Percentiles rank a stretch among this genome's conserved stretches.
Conservation (phyloP, 2,888 invertebrate species). For the Timema podura region DNA sequence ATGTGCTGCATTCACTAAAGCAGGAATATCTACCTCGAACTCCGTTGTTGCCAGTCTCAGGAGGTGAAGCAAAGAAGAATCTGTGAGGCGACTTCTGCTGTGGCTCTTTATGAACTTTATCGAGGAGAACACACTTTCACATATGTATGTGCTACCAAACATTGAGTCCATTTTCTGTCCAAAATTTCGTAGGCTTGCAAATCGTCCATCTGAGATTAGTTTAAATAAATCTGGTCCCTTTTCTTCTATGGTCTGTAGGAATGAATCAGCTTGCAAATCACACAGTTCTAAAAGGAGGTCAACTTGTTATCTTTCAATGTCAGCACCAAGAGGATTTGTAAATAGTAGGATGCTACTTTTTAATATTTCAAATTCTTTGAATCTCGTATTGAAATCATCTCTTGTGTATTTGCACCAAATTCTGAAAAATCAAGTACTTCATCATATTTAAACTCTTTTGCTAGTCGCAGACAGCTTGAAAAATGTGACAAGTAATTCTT, state of each 20-base stretch:
- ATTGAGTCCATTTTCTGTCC: constrained; percentile 24
- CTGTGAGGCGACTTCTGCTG: constrained; percentile 11
- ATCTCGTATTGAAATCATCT: neutral
- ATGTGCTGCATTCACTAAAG: neutral
- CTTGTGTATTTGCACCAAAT: neutral
- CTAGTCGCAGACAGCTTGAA: neutral
- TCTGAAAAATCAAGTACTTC: neutral
- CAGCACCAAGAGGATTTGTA: neutral
- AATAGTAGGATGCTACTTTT: neutral
- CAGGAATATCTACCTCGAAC: neutral
- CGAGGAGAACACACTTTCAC: constrained; percentile 25
- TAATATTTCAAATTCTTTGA: neutral
- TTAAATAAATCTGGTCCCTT: neutral
- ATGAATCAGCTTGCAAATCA: constrained; percentile 3
- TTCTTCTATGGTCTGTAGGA: neutral
- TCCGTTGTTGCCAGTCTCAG: neutral
- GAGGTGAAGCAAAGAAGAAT: neutral
- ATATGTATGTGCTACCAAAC: constrained; percentile 29
- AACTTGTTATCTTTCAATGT: neutral
- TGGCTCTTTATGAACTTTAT: constrained; percentile 24
- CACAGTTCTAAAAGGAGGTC: neutral
- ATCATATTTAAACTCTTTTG: neutral
- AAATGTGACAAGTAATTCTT: neutral
- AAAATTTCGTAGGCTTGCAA: constrained; percentile 8
- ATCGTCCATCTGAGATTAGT: neutral